These are phyloP conservation scores for fruit fly (Drosophila melanogaster) DNA, from an alignment of 1,140 invertebrate species.

Conservation along the genomic window Release_6_plus_ISO1_MT NT_033779.5:4138501-4139000, in stretches of 20 bases:
- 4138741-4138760: constrained; percentile 3
- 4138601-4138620: too few species aligned
- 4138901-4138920: constrained; percentile 18
- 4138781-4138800: constrained; percentile 61
- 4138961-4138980: constrained; percentile 70
- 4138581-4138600: not conserved
- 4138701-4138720: not conserved
- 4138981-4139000: constrained; percentile 25
- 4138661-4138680: too few species aligned
- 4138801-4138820: constrained; percentile 81
- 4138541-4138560: constrained; percentile 4
- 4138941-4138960: constrained; percentile 83
- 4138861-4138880: constrained; percentile 56
- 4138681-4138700: too few species aligned
- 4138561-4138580: not conserved
- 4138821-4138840: constrained; percentile 77
- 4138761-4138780: constrained; percentile 22
- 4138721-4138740: constrained; percentile 5
- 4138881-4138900: constrained; percentile 15
- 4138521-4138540: constrained; percentile 63
- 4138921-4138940: constrained; percentile 68
- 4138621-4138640: too few species aligned
- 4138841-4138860: constrained; percentile 67
- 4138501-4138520: constrained; percentile 58
- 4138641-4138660: too few species aligned